These are phyloP conservation scores for Austrolebias charrua DNA, from an alignment of 2,797 vertebrate genomes.

Conservation along the genomic window DNA sequence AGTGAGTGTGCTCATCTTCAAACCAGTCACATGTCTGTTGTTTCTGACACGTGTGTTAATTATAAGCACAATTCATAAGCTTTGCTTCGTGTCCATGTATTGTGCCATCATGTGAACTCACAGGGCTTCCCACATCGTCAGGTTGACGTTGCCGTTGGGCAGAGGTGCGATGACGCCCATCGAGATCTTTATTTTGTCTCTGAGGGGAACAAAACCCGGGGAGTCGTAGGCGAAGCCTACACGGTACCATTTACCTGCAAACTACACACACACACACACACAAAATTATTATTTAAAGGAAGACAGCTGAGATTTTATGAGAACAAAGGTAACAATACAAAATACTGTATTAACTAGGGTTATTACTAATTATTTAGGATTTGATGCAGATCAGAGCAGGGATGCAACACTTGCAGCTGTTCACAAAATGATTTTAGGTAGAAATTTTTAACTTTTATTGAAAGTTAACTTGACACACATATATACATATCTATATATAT, in stretches of 20 bases:
- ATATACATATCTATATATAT: too few relatives aligned
- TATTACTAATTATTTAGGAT: too few relatives aligned
- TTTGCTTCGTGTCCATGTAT: neutral
- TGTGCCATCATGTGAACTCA: constrained; percentile 47
- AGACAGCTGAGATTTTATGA: neutral
- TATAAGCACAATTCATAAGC: too few relatives aligned
- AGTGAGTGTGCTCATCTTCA: neutral
- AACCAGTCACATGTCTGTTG: neutral
- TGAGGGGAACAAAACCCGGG: constrained; percentile 60
- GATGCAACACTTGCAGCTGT: too few relatives aligned
- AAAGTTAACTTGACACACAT: too few relatives aligned
- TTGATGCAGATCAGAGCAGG: too few relatives aligned
- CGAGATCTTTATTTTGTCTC: constrained; percentile 67
- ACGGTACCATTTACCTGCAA: constrained; percentile 80
- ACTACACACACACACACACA: too few relatives aligned
- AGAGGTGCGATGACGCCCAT: constrained; percentile 65
- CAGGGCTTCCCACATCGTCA: constrained; percentile 79
- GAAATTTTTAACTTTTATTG: too few relatives aligned
- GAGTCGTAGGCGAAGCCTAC: constrained; percentile 81
- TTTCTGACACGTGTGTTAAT: neutral
- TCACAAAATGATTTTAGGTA: too few relatives aligned
- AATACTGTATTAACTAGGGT: too few relatives aligned
- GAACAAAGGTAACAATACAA: too few relatives aligned
- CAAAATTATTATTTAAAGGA: constrained; percentile 6
- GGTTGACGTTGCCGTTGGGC: constrained; percentile 72